phyloP scores from a whole-genome alignment of 2,888 invertebrate species.

The Zonitis immaculata region DNA sequence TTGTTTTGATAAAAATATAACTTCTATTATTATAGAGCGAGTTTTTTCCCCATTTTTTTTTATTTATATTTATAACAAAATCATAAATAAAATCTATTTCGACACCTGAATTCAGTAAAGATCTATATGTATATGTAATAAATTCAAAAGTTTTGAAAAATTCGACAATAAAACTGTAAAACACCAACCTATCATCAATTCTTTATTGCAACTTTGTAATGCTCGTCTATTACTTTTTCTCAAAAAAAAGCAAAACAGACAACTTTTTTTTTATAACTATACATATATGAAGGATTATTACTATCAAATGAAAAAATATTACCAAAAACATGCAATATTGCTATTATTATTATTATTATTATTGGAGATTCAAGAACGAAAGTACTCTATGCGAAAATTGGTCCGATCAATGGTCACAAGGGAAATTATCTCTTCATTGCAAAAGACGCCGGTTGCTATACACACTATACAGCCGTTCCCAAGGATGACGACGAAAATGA shows the following conservation, averaged over 20 bases:
- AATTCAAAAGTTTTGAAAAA: conserved; percentile 31
- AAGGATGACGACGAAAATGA: conserved; percentile 33
- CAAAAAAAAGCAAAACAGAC: conserved; percentile 20
- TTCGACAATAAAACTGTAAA: conserved; percentile 31
- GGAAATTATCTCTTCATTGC: neutral
- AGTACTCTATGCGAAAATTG: neutral
- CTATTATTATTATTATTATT: no score
- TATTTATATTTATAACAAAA: neutral
- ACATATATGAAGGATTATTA: conserved; percentile 15
- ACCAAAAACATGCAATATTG: no score
- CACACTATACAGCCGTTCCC: neutral
- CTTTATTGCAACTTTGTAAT: conserved; percentile 34
- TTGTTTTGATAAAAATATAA: no score
- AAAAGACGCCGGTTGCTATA: neutral
- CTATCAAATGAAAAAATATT: no score
- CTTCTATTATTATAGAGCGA: no score
- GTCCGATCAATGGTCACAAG: neutral
- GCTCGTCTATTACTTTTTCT: conserved; percentile 17
- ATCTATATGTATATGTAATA: conserved; percentile 27
- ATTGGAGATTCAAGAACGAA: neutral
- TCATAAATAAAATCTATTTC: conserved; percentile 11
- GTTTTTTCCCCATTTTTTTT: no score
- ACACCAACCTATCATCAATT: conserved; percentile 26
- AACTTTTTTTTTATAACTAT: conserved; percentile 27
- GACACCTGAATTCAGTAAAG: conserved; percentile 12